These are phyloP conservation scores for Drosophila serrata DNA, from an alignment of 1,140 invertebrate species.

Conservation along the genomic window DNA sequence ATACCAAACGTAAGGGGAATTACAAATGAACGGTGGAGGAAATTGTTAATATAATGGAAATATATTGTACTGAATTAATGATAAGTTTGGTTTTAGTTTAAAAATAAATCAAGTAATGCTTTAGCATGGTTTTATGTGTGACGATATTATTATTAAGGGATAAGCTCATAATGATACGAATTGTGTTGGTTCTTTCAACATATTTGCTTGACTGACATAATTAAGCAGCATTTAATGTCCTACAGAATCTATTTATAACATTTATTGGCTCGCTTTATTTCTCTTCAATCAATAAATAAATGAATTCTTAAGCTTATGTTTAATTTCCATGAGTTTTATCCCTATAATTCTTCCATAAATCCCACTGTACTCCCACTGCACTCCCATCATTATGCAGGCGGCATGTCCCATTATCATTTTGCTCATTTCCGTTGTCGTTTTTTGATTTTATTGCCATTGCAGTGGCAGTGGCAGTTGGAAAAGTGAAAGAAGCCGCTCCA, in stretches of 20 bases:
- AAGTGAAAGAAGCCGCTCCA: conserved; percentile 14
- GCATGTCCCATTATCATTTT: conserved; percentile 75
- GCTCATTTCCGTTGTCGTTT: conserved; percentile 69
- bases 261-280: neutral
- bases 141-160: too few species aligned
- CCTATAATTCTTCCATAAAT: neutral
- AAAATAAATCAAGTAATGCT: neutral
- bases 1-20: conserved; percentile 5
- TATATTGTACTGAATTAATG: fast-evolving
- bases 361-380: conserved; percentile 26
- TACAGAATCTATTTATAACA: neutral
- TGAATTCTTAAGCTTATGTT: too few species aligned
- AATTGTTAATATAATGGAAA: too few species aligned
- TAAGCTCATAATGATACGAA: too few species aligned
- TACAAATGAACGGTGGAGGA: conserved; percentile 6
- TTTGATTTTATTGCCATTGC: conserved; percentile 37
- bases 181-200: neutral
- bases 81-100: neutral
- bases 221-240: neutral
- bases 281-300: too few species aligned
- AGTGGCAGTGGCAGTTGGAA: neutral
- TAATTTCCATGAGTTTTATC: neutral
- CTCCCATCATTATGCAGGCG: conserved; percentile 67
- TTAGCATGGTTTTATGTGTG: too few species aligned
- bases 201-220: neutral